Conservation (phyloP, 2,888 invertebrate genomes). For the Acronicta leporina region DNA sequence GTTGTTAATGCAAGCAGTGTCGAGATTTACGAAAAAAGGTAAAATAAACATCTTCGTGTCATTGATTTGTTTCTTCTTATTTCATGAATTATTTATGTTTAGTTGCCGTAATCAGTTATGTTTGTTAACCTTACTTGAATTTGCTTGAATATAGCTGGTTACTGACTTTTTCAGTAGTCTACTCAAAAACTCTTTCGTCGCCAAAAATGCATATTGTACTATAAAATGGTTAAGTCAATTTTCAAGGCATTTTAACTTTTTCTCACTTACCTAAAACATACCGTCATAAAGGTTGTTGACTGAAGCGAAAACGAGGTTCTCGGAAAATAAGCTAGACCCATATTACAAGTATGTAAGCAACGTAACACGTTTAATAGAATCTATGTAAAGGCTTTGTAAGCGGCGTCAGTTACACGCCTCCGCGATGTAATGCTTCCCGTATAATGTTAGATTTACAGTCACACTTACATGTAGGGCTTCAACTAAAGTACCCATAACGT, state of each 20-base stretch:
- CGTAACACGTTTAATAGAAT: conserved; percentile 57
- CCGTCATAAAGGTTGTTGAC: conserved; percentile 44
- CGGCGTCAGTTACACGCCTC: conserved; percentile 20
- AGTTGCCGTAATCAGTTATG: conserved; percentile 30
- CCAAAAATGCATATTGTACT: background rate
- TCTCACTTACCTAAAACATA: conserved; percentile 25
- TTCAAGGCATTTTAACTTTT: conserved; percentile 25
- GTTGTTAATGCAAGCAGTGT: conserved; percentile 51
- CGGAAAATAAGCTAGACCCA: conserved; percentile 58
- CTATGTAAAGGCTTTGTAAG: conserved; percentile 59
- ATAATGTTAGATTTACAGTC: conserved; percentile 47
- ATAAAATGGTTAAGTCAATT: no score
- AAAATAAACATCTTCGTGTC: conserved; percentile 31
- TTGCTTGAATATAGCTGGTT: conserved; percentile 45
- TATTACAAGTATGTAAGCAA: conserved; percentile 53
- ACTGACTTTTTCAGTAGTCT: conserved; percentile 30
- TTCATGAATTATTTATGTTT: conserved; percentile 25
- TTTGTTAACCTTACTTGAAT: conserved; percentile 25
- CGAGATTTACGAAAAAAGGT: conserved; percentile 50
- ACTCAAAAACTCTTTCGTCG: conserved; percentile 15
- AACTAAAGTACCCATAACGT: conserved; percentile 28
- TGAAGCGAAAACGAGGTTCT: conserved; percentile 48
- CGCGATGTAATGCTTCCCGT: conserved; percentile 52
- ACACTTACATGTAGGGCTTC: conserved; percentile 45
- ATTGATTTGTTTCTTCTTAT: conserved; percentile 21